Conservation (phyloP, 2,888 invertebrate species). For the Lamproptera curius region DNA sequence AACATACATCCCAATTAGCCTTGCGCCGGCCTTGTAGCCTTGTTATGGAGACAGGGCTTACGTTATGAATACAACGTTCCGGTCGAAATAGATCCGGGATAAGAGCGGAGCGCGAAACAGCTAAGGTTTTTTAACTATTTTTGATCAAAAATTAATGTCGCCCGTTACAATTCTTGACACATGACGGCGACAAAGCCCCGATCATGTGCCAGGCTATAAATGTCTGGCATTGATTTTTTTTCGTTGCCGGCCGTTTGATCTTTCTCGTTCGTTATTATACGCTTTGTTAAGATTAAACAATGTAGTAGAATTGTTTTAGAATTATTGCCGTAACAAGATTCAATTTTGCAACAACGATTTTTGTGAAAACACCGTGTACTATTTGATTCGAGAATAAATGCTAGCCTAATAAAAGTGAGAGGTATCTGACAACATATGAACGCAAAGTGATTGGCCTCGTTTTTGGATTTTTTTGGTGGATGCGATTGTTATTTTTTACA, state of each 20-base stretch:
- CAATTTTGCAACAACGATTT: background rate
- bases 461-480: background rate
- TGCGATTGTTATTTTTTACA: background rate
- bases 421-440: background rate
- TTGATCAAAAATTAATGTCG: conserved; percentile 10
- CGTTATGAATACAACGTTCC: conserved; percentile 13
- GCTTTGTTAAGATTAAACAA: too few species aligned
- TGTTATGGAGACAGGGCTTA: conserved; percentile 21
- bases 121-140: conserved; percentile 5
- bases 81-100: conserved; percentile 1
- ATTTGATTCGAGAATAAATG: background rate
- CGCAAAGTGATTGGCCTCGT: background rate
- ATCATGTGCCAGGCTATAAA: conserved; percentile 19
- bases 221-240: conserved; percentile 18
- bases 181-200: conserved; percentile 8
- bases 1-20: conserved; percentile 40
- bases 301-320: too few species aligned
- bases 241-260: conserved; percentile 8
- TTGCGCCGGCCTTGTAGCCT: conserved; percentile 34
- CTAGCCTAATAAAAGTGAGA: background rate
- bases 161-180: conserved; percentile 17
- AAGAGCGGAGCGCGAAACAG: background rate
- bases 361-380: background rate
- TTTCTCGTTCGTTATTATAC: background rate
- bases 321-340: background rate